These are phyloP conservation scores for Teleiodes luculella DNA, from an alignment of 2,888 invertebrate genomes.

Conservation along the genomic window DNA sequence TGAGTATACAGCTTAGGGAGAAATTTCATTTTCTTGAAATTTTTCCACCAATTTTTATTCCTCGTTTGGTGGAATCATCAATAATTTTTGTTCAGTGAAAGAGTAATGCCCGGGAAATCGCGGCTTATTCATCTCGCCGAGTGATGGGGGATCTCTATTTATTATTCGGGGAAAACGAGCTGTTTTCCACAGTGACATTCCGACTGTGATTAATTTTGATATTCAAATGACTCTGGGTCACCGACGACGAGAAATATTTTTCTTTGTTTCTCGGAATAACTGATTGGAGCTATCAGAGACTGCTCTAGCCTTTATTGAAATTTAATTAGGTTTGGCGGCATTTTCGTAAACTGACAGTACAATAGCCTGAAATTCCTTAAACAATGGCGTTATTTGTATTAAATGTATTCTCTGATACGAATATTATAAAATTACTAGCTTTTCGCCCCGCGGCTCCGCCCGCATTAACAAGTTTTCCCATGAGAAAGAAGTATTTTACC, in stretches of 20 bases:
- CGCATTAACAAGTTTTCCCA: no score
- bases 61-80: conserved; percentile 37
- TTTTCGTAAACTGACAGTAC: background rate
- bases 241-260: conserved; percentile 22
- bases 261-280: conserved; percentile 17
- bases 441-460: no score
- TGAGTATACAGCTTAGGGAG: conserved; percentile 12
- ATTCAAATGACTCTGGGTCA: conserved; percentile 46
- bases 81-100: conserved; percentile 42
- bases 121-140: conserved; percentile 44
- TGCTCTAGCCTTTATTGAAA: conserved; percentile 2
- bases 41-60: conserved; percentile 15
- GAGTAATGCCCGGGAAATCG: conserved; percentile 49
- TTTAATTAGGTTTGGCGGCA: background rate
- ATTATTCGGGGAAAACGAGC: conserved; percentile 45
- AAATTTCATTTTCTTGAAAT: conserved; percentile 16
- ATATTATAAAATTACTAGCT: no score
- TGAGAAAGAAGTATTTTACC: no score
- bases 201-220: conserved; percentile 56
- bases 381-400: background rate
- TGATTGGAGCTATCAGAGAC: background rate
- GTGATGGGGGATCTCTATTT: conserved; percentile 42
- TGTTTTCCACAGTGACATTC: conserved; percentile 45
- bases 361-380: background rate
- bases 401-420: no score